phyloP scores from a whole-genome alignment of 2,888 invertebrate genomes.

The Platycheirus rosarum region DNA sequence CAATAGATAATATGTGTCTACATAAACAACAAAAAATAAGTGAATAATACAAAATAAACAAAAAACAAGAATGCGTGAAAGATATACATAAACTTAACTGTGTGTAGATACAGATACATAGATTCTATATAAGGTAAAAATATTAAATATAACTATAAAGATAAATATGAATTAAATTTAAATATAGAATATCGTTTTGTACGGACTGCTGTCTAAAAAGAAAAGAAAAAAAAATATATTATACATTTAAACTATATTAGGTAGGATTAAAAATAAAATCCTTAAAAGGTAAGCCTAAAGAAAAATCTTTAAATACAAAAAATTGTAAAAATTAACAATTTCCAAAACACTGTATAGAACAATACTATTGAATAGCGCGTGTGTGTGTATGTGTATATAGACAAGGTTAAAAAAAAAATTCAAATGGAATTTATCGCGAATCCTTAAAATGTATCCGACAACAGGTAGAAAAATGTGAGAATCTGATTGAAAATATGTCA shows the following conservation, averaged over 20 bases:
- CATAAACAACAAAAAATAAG: background rate
- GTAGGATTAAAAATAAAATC: constrained; percentile 47
- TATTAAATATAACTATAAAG: background rate
- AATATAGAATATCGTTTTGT: constrained; percentile 73
- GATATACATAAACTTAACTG: constrained; percentile 10
- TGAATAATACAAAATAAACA: background rate
- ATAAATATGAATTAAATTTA: constrained; percentile 36
- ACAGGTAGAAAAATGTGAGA: too few species aligned
- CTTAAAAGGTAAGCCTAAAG: constrained; percentile 38
- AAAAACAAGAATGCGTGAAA: constrained; percentile 41
- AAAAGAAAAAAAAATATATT: constrained; percentile 16
- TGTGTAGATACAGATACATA: constrained; percentile 18
- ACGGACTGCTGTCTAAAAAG: constrained; percentile 72
- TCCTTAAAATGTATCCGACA: too few species aligned
- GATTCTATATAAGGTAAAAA: constrained; percentile 46
- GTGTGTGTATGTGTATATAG: background rate
- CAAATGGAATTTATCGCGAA: background rate
- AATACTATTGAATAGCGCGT: constrained; percentile 33
- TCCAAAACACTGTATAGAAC: constrained; percentile 47
- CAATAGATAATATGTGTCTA: constrained; percentile 37
- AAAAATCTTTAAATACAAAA: constrained; percentile 6
- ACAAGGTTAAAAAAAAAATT: background rate
- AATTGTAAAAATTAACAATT: constrained; percentile 17
- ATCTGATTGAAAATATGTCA: too few species aligned
- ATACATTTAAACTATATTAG: constrained; percentile 30